phyloP scores from a whole-genome alignment of 2,888 invertebrate species.

The Tinea trinotella region DNA sequence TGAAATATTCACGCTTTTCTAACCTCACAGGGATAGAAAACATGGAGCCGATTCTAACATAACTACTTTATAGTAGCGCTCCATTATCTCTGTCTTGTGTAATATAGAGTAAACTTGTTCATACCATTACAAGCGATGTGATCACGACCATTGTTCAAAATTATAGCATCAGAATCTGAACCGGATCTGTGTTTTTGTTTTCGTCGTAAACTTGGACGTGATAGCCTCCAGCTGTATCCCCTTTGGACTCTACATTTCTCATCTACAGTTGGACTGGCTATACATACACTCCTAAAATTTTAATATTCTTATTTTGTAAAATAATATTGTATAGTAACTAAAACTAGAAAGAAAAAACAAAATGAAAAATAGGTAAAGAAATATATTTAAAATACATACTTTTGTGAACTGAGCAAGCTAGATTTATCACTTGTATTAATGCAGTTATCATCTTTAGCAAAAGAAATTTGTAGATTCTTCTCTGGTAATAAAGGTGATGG shows the following conservation, averaged over 20 bases:
- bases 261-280: conserved; percentile 38
- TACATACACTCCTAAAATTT: conserved; percentile 44
- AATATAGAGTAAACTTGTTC: no score
- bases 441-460: conserved; percentile 50
- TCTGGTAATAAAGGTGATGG: conserved; percentile 53
- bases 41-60: no score
- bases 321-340: no score
- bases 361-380: no score
- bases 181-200: conserved; percentile 73
- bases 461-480: conserved; percentile 55
- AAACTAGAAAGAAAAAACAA: no score
- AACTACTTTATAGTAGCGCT: no score
- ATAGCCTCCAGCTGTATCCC: conserved; percentile 83
- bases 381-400: conserved; percentile 42
- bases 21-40: no score
- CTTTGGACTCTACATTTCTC: conserved; percentile 74
- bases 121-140: conserved; percentile 82
- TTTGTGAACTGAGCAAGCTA: conserved; percentile 60
- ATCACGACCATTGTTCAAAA: conserved; percentile 80
- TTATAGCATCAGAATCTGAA: conserved; percentile 73
- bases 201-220: conserved; percentile 80
- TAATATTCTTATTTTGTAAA: background rate
- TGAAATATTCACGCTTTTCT: no score
- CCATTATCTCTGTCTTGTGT: no score
- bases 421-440: conserved; percentile 60